Percentiles rank a stretch among this genome's conserved stretches.
These are phyloP conservation scores for Echeneis naucrates DNA, from an alignment of 2,797 vertebrate species.

Conservation along the genomic window DNA sequence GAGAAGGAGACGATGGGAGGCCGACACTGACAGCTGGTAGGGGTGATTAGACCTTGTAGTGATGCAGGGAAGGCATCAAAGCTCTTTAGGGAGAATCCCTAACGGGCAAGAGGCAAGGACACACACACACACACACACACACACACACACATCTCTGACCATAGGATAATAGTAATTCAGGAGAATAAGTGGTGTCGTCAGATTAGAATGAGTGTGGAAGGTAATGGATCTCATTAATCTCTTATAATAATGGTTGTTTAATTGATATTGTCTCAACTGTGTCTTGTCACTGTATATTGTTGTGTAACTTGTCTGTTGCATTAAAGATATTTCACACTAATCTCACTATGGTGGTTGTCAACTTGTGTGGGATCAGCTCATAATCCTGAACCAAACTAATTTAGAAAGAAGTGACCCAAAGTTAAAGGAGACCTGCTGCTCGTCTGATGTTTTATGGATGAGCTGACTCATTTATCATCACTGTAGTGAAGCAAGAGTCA, in stretches of 20 bases:
- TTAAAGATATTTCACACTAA: slow-evolving; percentile 37
- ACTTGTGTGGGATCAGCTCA: not conserved
- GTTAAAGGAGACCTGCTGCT: no score
- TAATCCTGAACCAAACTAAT: not conserved
- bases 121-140: slow-evolving; percentile 38
- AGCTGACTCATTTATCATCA: not conserved
- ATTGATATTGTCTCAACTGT: slow-evolving; percentile 29
- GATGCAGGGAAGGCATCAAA: slow-evolving; percentile 73
- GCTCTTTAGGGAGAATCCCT: slow-evolving; percentile 78
- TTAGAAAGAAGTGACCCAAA: not conserved
- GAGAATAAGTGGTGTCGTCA: slow-evolving; percentile 44
- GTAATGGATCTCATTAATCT: slow-evolving; percentile 56
- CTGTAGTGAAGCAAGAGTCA: not conserved
- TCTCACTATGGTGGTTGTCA: not conserved
- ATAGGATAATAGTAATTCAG: slow-evolving; percentile 33
- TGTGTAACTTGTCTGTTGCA: slow-evolving; percentile 16
- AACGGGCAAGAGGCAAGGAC: slow-evolving; percentile 59
- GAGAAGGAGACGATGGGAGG: slow-evolving; percentile 57
- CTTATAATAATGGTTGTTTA: slow-evolving; percentile 42
- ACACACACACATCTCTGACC: slow-evolving; percentile 25
- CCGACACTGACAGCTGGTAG: slow-evolving; percentile 82
- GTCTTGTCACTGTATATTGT: not conserved
- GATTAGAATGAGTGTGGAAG: slow-evolving; percentile 59
- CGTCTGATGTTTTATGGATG: not conserved
- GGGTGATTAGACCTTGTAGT: slow-evolving; percentile 73